Evolutionary conservation across 2,888 invertebrate genomes (phyloP).

Genomic region (Nomada ferruginata): DNA sequence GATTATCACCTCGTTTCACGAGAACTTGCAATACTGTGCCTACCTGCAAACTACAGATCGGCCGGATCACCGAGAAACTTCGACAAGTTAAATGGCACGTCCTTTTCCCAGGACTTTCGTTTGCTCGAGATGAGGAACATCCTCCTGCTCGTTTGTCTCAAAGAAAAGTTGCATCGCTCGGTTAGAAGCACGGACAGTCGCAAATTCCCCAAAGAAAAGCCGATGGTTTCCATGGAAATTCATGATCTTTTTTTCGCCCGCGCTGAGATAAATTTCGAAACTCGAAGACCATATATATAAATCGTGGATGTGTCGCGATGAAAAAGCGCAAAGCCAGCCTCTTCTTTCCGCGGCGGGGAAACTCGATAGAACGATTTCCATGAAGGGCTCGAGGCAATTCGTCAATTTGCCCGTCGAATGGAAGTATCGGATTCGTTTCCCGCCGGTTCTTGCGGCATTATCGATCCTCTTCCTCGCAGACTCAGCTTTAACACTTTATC

Average conservation of each 20-base stretch:
- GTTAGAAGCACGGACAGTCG: neutral
- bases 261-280: neutral
- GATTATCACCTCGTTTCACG: neutral
- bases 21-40: neutral
- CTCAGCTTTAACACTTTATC: neutral
- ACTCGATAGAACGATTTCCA: constrained; percentile 42
- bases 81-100: constrained; percentile 12
- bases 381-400: constrained; percentile 47
- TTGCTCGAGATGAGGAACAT: too few relatives aligned
- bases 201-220: neutral
- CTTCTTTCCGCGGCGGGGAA: constrained; percentile 23
- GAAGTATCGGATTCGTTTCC: constrained; percentile 14
- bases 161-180: constrained; percentile 3
- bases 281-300: constrained; percentile 52
- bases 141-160: neutral
- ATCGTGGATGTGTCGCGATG: constrained; percentile 31
- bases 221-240: constrained; percentile 10
- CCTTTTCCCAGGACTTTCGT: constrained; percentile 5
- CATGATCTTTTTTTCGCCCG: constrained; percentile 18
- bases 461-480: constrained; percentile 27
- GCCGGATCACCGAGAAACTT: constrained; percentile 15
- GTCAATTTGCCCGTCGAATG: constrained; percentile 44
- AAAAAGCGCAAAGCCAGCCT: neutral
- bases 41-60: neutral
- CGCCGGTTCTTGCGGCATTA: constrained; percentile 19